Conservation (phyloP, 1,140 invertebrate genomes). For the Zaprionus ghesquierei region DNA sequence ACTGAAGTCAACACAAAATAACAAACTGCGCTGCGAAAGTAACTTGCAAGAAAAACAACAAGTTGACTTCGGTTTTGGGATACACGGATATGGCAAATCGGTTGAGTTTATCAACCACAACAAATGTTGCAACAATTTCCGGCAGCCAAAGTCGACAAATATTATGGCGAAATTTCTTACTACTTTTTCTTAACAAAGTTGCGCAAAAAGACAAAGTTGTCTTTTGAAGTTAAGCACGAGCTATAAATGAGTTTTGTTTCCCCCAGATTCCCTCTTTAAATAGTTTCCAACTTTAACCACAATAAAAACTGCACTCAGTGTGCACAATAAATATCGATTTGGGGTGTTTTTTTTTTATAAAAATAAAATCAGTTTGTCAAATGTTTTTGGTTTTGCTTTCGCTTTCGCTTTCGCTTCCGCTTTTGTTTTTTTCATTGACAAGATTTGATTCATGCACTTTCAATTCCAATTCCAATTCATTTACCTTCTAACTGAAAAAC, state of each 20-base stretch:
- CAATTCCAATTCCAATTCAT: constrained; percentile 11
- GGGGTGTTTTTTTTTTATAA: background rate
- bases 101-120: constrained; percentile 56
- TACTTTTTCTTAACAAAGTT: background rate
- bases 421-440: background rate
- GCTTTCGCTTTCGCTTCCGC: background rate
- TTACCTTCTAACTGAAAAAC: background rate
- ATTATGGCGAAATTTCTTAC: constrained; percentile 25
- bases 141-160: constrained; percentile 38
- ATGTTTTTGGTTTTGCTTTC: background rate
- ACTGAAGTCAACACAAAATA: background rate
- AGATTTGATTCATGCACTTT: constrained; percentile 9
- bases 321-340: background rate
- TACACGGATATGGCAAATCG: constrained; percentile 31
- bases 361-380: background rate
- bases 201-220: background rate
- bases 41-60: background rate
- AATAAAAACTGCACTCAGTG: background rate
- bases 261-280: background rate
- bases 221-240: background rate
- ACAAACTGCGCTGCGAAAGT: background rate
- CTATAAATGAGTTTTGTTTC: background rate
- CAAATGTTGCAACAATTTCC: constrained; percentile 69
- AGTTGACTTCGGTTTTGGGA: background rate
- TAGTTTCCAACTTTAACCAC: background rate